Evolutionary conservation across 35 echinoderm and acorn worm genomes (phyloP), one percentile per base, ranked within the genome.

Genomic region (Stichopus chloronotus): DNA sequence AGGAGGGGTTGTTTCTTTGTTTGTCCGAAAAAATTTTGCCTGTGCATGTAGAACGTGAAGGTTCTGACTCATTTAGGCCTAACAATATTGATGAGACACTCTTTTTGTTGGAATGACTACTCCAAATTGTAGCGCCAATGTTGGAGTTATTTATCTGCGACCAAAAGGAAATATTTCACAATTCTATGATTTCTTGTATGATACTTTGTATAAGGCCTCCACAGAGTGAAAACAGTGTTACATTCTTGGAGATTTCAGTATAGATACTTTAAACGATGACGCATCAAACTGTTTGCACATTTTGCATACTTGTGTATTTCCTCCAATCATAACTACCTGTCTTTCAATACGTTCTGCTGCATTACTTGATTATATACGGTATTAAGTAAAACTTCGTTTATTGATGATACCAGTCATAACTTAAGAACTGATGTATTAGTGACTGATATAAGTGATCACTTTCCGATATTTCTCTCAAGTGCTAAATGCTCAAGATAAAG

Each of bases 381-480:
- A n/a, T 76, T 76, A 4, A 8, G 2, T 13, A 8, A 76, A 20
- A 12, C 11, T 16, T 76, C 72, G 72, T 16, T 76, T 76, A 76
- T 76, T 76, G 72, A 8, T 76, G 13, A 76, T 76, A 16, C 72
- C 7, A 76, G 72, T 76, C 72, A 76, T 76, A 12, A 8, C 5
- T 6, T 76, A 76, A 76, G 72, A 13, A 9, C 30, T 76, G 72
- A 24, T 12, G 11, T 76, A 76, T 76, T 76, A 76, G 72, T 76
- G 7, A 0, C 11, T 76, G 72, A 25, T 78, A 78, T 78, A 23
- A 78, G 76, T 78, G 76, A 78, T 78, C 76, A n/a, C 76, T 78
- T 78, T 23, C 20, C 76, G 4, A 78, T 78, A 22, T 20, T 20
- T 78, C 76, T 21, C 21, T 4, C 23, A 78, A 11, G 23, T 21